phyloP scores from a whole-genome alignment of 2,113 vertebrate species.

The Melanerpes formicivorus region DNA sequence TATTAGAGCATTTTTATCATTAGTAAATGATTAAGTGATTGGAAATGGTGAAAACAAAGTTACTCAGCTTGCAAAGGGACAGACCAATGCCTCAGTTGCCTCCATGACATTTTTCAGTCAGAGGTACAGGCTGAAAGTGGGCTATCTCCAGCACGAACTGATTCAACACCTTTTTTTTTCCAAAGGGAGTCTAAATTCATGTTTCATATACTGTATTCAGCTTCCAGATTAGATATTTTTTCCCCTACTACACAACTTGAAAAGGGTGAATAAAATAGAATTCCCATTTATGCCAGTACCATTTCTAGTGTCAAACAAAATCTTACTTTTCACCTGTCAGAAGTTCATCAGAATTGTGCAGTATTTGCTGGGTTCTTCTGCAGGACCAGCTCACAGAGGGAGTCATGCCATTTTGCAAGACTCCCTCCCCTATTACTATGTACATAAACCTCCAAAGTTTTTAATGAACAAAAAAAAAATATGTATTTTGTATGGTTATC shows the following conservation, averaged over 20 bases:
- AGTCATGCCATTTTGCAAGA: neutral
- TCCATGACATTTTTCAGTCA: neutral
- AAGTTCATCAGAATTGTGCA: neutral
- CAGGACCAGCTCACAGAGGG: neutral
- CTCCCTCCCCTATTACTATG: neutral
- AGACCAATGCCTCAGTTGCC: neutral
- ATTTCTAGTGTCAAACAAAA: neutral
- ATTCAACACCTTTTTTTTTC: neutral
- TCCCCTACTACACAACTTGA: neutral
- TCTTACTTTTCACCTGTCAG: neutral
- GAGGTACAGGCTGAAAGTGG: neutral
- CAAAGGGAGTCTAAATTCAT: neutral
- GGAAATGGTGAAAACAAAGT: neutral
- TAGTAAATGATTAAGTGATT: neutral
- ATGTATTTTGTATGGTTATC: neutral
- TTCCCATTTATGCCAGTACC: neutral
- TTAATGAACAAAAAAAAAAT: neutral
- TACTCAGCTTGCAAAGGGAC: neutral
- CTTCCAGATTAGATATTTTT: neutral
- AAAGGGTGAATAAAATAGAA: neutral
- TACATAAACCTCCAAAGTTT: neutral
- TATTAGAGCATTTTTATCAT: neutral
- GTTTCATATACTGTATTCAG: neutral
- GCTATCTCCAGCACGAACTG: neutral
- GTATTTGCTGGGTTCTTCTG: neutral